Evolutionary conservation across 2,888 invertebrate species (phyloP), one percentile per base, ranked within the genome.

Genomic region (Magallana nippona): DNA sequence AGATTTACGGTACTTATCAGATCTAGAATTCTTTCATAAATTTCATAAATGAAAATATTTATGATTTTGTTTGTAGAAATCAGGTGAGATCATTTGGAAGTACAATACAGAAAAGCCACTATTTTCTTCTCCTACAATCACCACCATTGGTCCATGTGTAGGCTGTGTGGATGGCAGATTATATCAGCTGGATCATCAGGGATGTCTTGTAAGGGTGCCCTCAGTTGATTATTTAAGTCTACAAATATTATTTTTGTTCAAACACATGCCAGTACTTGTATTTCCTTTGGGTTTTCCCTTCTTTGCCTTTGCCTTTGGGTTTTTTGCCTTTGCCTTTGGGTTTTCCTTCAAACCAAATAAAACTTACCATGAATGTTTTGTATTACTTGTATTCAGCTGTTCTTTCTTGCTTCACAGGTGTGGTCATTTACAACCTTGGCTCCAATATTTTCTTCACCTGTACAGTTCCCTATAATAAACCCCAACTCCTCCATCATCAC

Each of bases 401-500:
- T 8, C 44, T 8, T 44, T 5, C 8, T 71, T n/a, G 57, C 82
- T 79, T 78, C 60, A 83, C 94, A 97, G 97, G 93, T 96, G 77
- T 96, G 96, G 96, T 95, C 93, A 56, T 95, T 95, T 90, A 94
- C 95, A 83, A 95, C 95, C 15, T 95, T 95, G 84, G 96, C 96
- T 13, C 96, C 96, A 89, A 95, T 97, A 88, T 97, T 97, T 94
- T 97, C 97, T 1, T 96, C 97, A 13, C 94, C 97, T 44, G 83
- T 88, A 55, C 19, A 19, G 32, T n/a, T 80, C 27, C 63, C 56
- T 17, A 22, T 82, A 17, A n/a, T 13, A 10, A 10, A 27, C 2
- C 15, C 15, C 11, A 15, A 19, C 22, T 17, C 56, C 32, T 5
- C 27, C 8, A 44, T 13, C 8, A 32, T 15, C 17, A 5, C 10